phyloP scores from a whole-genome alignment of 2,888 invertebrate genomes.

The Orthosia gothica region DNA sequence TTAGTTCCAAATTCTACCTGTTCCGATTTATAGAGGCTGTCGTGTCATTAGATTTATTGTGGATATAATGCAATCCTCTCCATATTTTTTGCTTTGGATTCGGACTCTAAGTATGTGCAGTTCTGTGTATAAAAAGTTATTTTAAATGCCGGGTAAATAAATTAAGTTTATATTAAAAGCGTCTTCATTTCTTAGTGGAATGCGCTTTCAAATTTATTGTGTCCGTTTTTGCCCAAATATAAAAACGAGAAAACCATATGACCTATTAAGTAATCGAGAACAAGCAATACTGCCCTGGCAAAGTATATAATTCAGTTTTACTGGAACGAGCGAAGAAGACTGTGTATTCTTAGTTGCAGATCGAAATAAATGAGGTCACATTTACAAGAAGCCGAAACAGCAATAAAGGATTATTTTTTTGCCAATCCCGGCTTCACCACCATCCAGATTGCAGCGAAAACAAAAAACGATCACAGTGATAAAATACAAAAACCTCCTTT shows the following conservation, averaged over 20 bases:
- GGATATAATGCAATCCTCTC: constrained; percentile 90
- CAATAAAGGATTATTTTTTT: constrained; percentile 30
- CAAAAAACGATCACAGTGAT: constrained; percentile 46
- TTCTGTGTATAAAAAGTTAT: constrained; percentile 62
- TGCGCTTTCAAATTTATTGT: background rate
- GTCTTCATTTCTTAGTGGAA: constrained; percentile 46
- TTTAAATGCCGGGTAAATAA: constrained; percentile 48
- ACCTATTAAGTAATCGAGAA: background rate
- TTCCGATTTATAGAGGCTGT: constrained; percentile 90
- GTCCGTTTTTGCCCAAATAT: no score
- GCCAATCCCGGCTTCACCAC: constrained; percentile 15
- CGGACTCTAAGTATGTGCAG: constrained; percentile 76
- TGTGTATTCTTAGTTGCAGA: no score
- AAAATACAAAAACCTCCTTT: constrained; percentile 66
- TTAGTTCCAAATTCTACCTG: constrained; percentile 90
- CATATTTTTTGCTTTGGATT: constrained; percentile 84
- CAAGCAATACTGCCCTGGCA: no score
- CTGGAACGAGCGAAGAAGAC: background rate
- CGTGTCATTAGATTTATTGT: constrained; percentile 92
- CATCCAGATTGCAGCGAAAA: constrained; percentile 18
- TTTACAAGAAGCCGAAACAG: background rate
- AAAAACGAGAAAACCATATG: background rate
- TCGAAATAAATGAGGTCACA: background rate
- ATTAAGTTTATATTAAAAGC: constrained; percentile 5
- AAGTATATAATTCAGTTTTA: no score